Evolutionary conservation across 2,888 invertebrate genomes (phyloP), one percentile per base, ranked within the genome.

Genomic region (Alcis repandata): DNA sequence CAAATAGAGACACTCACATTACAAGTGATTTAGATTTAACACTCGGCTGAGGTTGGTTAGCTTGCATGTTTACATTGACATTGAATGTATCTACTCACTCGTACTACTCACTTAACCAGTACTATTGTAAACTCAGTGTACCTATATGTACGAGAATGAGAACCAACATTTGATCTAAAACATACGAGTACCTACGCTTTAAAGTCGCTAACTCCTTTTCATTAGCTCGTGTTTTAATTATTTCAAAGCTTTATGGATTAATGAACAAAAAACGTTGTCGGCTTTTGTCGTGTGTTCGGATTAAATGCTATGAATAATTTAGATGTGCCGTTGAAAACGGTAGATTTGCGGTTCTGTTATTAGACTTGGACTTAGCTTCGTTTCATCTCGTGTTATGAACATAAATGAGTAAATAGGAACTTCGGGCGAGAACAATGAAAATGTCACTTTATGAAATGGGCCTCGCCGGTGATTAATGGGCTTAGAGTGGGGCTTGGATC

Each of bases 391-490:
- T 77, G 80, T 83, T 84, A 84, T 84, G 82, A 84, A 83, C 88
- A 82, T 80, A 81, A 86, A 88, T 82, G 82, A 86, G 85, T 86
- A 87, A 86, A 87, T 87, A 85, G 82, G 81, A 89, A 89, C 84
- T 90, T 89, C 80, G 81, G 85, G 86, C 83, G 79, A 79, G 79
- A 87, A 91, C 91, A 92, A 92, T 90, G 90, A 91, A 91, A 90
- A 88, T 91, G 91, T 91, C 91, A 90, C 88, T 90, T 90, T 90
- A 90, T 89, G 89, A 91, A 89, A 89, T 86, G 87, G 89, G 86
- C 87, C 69, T 76, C 79, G 77, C 78, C 72, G 80, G 84, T 91
- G 91, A 91, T 91, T 90, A 91, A 92, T 91, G 91, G 82, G 85
- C 81, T 84, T 80, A 77, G 80, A 85, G 85, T 78, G 76, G 62